Percentiles rank a stretch among this genome's conserved stretches.
Evolutionary conservation across 1,140 invertebrate genomes (phyloP).

Genomic region (Drosophila insularis): DNA sequence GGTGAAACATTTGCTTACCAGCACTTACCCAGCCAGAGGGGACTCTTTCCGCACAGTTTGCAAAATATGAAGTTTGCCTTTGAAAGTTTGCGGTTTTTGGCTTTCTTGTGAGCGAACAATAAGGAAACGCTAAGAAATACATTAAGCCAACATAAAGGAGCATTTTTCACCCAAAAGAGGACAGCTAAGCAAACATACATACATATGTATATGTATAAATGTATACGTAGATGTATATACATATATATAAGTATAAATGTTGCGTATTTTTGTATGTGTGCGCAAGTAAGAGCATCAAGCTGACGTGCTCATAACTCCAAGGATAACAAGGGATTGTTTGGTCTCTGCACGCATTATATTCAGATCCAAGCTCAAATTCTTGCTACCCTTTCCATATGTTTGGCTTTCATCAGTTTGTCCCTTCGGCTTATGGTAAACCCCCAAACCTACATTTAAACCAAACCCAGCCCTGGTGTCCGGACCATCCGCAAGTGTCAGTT

Average conservation of each 20-base stretch:
- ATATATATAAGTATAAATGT: neutral
- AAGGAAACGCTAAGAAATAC: constrained; percentile 64
- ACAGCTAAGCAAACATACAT: constrained; percentile 14
- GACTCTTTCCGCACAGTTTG: constrained; percentile 62
- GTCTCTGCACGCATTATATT: constrained; percentile 43
- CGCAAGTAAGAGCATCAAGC: constrained; percentile 22
- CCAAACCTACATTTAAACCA: neutral
- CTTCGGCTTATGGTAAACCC: constrained; percentile 14
- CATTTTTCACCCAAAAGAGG: constrained; percentile 50
- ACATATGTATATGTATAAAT: neutral
- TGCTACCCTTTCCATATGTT: constrained; percentile 6
- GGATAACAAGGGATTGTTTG: constrained; percentile 62
- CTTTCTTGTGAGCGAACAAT: constrained; percentile 59
- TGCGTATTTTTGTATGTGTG: neutral
- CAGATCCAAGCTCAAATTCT: constrained; percentile 36
- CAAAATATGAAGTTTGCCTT: constrained; percentile 69
- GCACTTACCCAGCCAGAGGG: constrained; percentile 12
- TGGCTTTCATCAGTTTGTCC: constrained; percentile 47
- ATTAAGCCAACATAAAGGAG: constrained; percentile 64
- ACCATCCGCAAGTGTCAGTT: constrained; percentile 53
- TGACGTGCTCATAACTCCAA: constrained; percentile 50
- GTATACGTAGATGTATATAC: neutral
- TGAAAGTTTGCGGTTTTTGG: constrained; percentile 66
- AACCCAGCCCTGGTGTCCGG: neutral
- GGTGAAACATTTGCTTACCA: constrained; percentile 27